phyloP scores from a whole-genome alignment of 1,140 invertebrate species.

The Lerema accius region DNA sequence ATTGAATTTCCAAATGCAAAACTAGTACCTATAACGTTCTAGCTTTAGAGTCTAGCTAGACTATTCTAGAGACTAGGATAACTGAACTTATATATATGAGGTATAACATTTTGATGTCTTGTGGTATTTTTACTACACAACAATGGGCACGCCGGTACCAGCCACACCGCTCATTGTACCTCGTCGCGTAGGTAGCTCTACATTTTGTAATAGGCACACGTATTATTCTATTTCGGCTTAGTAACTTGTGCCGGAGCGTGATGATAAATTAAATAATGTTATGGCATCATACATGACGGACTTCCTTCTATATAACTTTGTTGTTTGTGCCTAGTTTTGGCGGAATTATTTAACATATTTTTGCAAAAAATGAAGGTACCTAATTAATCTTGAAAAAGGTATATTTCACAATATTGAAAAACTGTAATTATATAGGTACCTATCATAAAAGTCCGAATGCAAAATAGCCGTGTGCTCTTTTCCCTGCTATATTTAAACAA shows the following conservation, averaged over 20 bases:
- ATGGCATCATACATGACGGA: constrained; percentile 11
- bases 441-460: not conserved
- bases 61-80: no score
- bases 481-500: not conserved
- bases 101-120: constrained; percentile 23
- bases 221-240: constrained; percentile 25
- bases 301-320: constrained; percentile 6
- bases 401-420: not conserved
- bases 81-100: no score
- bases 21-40: no score
- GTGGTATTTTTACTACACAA: constrained; percentile 14
- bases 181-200: constrained; percentile 9
- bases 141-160: not conserved
- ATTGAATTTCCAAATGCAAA: constrained; percentile 4
- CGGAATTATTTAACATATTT: no score
- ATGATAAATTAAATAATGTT: constrained; percentile 32
- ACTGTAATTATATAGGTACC: not conserved
- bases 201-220: constrained; percentile 29
- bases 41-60: not conserved
- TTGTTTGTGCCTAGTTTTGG: not conserved
- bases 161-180: constrained; percentile 10
- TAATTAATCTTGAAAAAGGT: not conserved
- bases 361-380: not conserved
- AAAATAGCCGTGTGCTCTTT: not conserved
- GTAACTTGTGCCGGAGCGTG: constrained; percentile 21